Conservation (phyloP, 2,888 invertebrate genomes). For the Pristionchus arcanus region DNA sequence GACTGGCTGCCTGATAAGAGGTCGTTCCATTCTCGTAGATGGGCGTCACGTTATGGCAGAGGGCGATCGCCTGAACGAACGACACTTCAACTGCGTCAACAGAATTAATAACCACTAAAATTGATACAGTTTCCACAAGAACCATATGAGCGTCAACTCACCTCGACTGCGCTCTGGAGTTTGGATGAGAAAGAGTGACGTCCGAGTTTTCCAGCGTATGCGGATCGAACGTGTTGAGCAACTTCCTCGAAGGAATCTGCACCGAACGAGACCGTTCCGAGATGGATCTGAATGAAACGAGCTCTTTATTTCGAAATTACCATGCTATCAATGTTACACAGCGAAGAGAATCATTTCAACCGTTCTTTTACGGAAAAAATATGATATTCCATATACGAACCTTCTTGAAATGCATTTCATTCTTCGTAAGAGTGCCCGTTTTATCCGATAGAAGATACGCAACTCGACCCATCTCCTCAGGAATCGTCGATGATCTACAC, state of each 20-base stretch:
- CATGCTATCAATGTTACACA: too few relatives aligned
- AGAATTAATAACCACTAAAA: not conserved
- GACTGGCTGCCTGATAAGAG: slow-evolving; percentile 85
- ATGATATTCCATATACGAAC: slow-evolving; percentile 56
- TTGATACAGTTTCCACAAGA: not conserved
- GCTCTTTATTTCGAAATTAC: too few relatives aligned
- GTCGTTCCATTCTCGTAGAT: slow-evolving; percentile 86
- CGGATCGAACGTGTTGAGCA: slow-evolving; percentile 71
- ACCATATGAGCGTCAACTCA: not conserved
- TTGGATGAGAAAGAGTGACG: slow-evolving; percentile 75
- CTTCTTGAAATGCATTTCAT: slow-evolving; percentile 89
- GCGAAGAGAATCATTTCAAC: too few relatives aligned
- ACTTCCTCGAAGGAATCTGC: slow-evolving; percentile 90
- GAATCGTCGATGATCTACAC: slow-evolving; percentile 93
- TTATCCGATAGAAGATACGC: slow-evolving; percentile 97
- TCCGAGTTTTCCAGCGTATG: slow-evolving; percentile 71
- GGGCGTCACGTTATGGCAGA: slow-evolving; percentile 99
- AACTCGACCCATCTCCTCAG: slow-evolving; percentile 95
- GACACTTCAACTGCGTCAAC: not conserved
- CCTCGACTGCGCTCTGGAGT: slow-evolving; percentile 70
- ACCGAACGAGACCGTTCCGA: slow-evolving; percentile 94
- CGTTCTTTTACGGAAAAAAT: too few relatives aligned
- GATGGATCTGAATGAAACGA: slow-evolving; percentile 84
- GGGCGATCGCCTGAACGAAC: slow-evolving; percentile 89
- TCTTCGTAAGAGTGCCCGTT: slow-evolving; percentile 98